Evolutionary conservation across 2,113 vertebrate genomes (phyloP), one percentile per base, ranked within the genome.

Genomic region (Saccopteryx bilineata): DNA sequence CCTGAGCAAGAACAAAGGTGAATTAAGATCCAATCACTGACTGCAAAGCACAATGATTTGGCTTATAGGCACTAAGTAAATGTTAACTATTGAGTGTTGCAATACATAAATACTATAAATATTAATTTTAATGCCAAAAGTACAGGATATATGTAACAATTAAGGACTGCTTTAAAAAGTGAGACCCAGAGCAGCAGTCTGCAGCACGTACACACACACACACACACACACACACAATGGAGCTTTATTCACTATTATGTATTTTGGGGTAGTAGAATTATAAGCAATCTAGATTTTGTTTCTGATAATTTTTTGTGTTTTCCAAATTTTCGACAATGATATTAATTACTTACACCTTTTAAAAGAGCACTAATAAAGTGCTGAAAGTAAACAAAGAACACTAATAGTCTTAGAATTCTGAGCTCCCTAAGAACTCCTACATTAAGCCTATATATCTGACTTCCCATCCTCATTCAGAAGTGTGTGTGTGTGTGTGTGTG

Each of bases 311-410:
- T 61, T 63, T 33, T 72, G 28, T 74, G 23, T 33, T 87, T 74
- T 72, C 23, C 58, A 56, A 78, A 80, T 69, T 66, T 80, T 68
- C 56, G 91, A 78, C 58, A 76, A 15, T 63, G 52, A 92, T 94
- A 81, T 39, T 76, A 93, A 83, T 28, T 87, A 31, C 1, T 31
- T 58, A 5, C 61, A 33, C 65, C 28, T 90, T 83, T 56, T 87
- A 61, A 86, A 86, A 18, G 5, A 87, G 11, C 33, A 95, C 33
- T 13, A 90, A 48, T 71, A 75, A 92, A 74, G 76, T 85, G 65
- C 33, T 97, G n/a, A 92, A 91, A 85, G 75, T 74, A 84, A 91
- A 87, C n/a, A 46, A 90, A 85, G 52, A 24, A 46, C 13, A 48
- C 17, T 24, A 56, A 48, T 7, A 63, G 11, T 6, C 28, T 90